These are phyloP conservation scores for Siniperca knerii DNA, from an alignment of 2,113 vertebrate species.

Conservation along the genomic window DNA sequence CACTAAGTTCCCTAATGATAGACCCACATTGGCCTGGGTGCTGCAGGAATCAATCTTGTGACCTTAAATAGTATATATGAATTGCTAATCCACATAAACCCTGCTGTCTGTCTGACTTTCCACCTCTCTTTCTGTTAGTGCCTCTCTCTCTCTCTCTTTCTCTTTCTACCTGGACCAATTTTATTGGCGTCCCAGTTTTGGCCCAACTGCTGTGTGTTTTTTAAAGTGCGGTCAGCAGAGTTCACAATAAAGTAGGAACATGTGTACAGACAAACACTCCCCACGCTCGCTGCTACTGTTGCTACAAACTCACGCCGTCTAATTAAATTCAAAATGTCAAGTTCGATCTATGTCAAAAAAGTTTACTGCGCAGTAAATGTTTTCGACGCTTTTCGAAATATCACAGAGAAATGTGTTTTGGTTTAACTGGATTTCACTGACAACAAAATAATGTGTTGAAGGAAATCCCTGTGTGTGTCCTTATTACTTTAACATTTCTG, in stretches of 20 bases:
- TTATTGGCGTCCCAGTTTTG: conserved; percentile 59
- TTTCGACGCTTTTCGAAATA: conserved; percentile 23
- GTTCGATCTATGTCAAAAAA: conserved; percentile 24
- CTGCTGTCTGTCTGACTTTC: neutral
- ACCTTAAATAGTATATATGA: neutral
- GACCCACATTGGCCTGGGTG: neutral
- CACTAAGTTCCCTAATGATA: neutral
- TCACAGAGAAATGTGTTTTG: conserved; percentile 44
- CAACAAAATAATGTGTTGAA: conserved; percentile 28
- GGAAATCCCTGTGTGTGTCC: neutral
- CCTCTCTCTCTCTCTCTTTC: neutral
- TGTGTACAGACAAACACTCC: conserved; percentile 70
- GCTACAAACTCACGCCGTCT: conserved; percentile 45
- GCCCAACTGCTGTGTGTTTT: conserved; percentile 41
- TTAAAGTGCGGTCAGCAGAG: conserved; percentile 59
- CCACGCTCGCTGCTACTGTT: conserved; percentile 50
- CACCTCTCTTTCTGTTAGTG: neutral
- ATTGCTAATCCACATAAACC: conserved; percentile 5
- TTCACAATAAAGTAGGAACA: conserved; percentile 72
- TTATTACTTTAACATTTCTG: conserved; percentile 18
- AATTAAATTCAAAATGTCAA: conserved; percentile 64
- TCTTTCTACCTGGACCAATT: conserved; percentile 28
- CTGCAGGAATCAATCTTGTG: neutral
- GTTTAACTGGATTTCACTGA: conserved; percentile 41
- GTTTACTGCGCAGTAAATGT: conserved; percentile 38